Conservation (phyloP, 23 tunicate genomes). For the Trididemnum nubilum region DNA sequence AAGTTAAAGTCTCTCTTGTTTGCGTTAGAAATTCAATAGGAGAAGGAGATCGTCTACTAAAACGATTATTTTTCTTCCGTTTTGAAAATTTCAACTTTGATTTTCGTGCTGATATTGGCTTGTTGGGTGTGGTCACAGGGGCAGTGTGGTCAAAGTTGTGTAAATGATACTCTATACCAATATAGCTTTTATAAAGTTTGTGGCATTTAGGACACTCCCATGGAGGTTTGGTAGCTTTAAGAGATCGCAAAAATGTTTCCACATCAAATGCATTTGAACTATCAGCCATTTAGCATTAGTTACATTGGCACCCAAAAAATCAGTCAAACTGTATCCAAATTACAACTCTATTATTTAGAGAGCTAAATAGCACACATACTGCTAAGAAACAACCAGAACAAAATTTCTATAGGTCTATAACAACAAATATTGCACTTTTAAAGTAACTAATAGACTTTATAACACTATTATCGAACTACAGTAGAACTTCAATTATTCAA, state of each 20-base stretch:
- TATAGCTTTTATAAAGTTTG: conserved; percentile 70
- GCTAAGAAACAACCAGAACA: too few relatives aligned
- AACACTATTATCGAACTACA: too few relatives aligned
- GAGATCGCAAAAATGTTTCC: conserved; percentile 47
- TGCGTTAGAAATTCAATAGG: conserved; percentile 70
- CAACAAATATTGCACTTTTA: too few relatives aligned
- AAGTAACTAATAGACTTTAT: too few relatives aligned
- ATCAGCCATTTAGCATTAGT: too few relatives aligned
- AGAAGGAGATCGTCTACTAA: conserved; percentile 52
- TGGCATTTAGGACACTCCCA: conserved; percentile 89
- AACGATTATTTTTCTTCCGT: conserved; percentile 51
- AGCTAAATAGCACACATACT: too few relatives aligned
- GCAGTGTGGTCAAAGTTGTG: conserved; percentile 63
- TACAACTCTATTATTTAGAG: too few relatives aligned
- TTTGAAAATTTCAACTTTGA: conserved; percentile 57
- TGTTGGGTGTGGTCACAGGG: conserved; percentile 39
- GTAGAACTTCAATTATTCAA: too few relatives aligned
- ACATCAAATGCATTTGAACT: conserved; percentile 47
- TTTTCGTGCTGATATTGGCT: conserved; percentile 20
- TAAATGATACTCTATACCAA: conserved; percentile 78
- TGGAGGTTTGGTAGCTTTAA: conserved; percentile 76
- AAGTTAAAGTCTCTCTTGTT: conserved; percentile 73
- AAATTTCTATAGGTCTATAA: too few relatives aligned
- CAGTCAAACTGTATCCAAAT: too few relatives aligned
- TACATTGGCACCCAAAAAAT: too few relatives aligned